Conservation (phyloP, 2,797 vertebrate genomes). For the Ctenosaura bakeri region DNA sequence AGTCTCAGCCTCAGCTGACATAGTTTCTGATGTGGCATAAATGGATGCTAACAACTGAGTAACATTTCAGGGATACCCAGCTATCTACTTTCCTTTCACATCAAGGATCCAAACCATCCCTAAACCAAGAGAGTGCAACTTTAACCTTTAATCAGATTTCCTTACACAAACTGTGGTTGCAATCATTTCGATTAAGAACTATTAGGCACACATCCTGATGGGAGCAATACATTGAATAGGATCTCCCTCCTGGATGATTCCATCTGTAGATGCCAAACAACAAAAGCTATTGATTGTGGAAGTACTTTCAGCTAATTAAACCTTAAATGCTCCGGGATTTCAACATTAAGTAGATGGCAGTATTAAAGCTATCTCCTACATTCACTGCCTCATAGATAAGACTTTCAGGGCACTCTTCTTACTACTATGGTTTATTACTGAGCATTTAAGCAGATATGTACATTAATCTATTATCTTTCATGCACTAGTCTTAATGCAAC, state of each 20-base stretch:
- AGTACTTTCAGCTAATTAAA: conserved; percentile 81
- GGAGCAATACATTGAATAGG: conserved; percentile 61
- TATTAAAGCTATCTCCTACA: conserved; percentile 64
- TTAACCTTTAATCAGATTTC: conserved; percentile 81
- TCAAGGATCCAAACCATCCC: conserved; percentile 16
- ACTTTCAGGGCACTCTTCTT: conserved; percentile 64
- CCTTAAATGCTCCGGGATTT: conserved; percentile 79
- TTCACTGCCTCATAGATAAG: conserved; percentile 61
- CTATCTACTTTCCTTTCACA: neutral
- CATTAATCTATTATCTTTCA: conserved; percentile 66
- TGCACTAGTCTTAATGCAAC: conserved; percentile 53
- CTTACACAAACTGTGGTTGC: conserved; percentile 78
- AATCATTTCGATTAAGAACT: conserved; percentile 84
- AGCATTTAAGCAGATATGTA: conserved; percentile 71
- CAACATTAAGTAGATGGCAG: conserved; percentile 73
- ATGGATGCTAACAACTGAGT: conserved; percentile 1
- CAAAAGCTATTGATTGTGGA: conserved; percentile 79
- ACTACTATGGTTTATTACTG: conserved; percentile 57
- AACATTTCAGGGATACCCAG: conserved; percentile 19
- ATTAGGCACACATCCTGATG: conserved; percentile 80
- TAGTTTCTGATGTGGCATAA: conserved; percentile 13
- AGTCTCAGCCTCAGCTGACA: neutral
- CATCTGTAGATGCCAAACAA: conserved; percentile 73
- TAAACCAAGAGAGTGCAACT: neutral
- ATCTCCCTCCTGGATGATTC: conserved; percentile 74